Base-by-base conservation (phyloP, 2,888 invertebrate genomes). In the Apoda limacodes region DNA sequence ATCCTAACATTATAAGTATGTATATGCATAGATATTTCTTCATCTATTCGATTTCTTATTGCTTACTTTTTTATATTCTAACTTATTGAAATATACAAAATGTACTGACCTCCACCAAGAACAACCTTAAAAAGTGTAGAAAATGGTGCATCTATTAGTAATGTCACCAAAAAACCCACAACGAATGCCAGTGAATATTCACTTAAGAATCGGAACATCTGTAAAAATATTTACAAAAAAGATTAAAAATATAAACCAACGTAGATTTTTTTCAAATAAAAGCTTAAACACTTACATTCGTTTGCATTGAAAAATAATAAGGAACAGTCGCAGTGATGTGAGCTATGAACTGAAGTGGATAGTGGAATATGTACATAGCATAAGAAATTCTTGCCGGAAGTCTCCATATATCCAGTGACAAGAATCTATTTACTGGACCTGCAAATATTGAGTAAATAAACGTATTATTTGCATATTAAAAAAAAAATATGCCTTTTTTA, bases 301-400 rank as follows among this genome's bases (percentile, higher is more conserved):
- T 32, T n/a, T 33, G 12, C 5, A 40, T 35, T 3, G 45, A 32
- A 24, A 55, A 55, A 30, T 45, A 45, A 4, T 34, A 29, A 11
- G 50, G 46, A 1, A 36, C 24, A 2, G 45, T 9, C 3, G 30
- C 25, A 4, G 49, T 41, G 1, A 41, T 42, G 12, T 37, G 38
- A 9, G 48, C 37, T 0, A 39, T 13, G 6, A 37, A 45, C 33
- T 49, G 48, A 0, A 70, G 36, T 2, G 60, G 52, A 4, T 63
- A 50, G 45, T 83, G 82, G 4, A 76, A 48, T 4, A 83, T 29
- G 41, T 72, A 83, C 52, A 82, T 68, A 15, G 70, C 68, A 39
- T 75, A 82, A 1, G 74, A 72, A 6, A 83, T 50, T 24, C 68
- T 57, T 9, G 62, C 63, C 5, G 74, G 44, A 9, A 74, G 48